Base-by-base conservation (phyloP, 64 coral and sea anemone genomes). In the Acropora tenuis region DNA sequence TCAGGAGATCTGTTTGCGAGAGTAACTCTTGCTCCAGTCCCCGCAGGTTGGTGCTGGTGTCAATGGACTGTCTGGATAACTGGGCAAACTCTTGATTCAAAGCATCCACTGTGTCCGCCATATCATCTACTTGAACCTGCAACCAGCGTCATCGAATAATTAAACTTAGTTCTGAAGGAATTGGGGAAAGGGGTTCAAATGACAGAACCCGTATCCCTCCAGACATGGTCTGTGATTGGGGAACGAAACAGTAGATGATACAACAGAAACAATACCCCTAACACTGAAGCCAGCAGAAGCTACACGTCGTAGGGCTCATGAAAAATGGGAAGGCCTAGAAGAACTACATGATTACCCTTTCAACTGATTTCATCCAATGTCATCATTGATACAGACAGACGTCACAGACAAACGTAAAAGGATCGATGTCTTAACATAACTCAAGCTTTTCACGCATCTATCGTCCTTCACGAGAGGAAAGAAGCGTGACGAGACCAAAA, bases 61-160 rank as follows among this genome's bases (percentile, higher is more conserved):
- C 97, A 6, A 98, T 12, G 30, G 91, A 73, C 73, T 98, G 89
- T 48, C 88, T 77, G 40, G 97, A 95, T 19, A 95, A 78, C n/a
- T 88, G 78, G 19, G 97, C 83, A 40, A 98, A 98, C 73, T 98
- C 97, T 74, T 98, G 91, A 72, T 98, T 95, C 50, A 98, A 86
- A 40, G 65, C 80, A 40, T 98, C 97, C 8, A 98, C 92, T 6
- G 92, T 96, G 43, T 98, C 91, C 78, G 95, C 94, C 60, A 98
- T 94, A 12, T 98, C 94, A 80, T 86, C 65, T 12, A 98, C 88
- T 89, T 98, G 97, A 78, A 95, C 94, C 97, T 98, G 65, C 48
- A 45, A 42, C 4, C 48, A 58, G 43, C 30, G 11, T 63, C 3
- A 13, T 63, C 13, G 16, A 12, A 11, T 63, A 63, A 55, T 13